phyloP scores from a whole-genome alignment of 2,797 vertebrate species.

The Falco naumanni region DNA sequence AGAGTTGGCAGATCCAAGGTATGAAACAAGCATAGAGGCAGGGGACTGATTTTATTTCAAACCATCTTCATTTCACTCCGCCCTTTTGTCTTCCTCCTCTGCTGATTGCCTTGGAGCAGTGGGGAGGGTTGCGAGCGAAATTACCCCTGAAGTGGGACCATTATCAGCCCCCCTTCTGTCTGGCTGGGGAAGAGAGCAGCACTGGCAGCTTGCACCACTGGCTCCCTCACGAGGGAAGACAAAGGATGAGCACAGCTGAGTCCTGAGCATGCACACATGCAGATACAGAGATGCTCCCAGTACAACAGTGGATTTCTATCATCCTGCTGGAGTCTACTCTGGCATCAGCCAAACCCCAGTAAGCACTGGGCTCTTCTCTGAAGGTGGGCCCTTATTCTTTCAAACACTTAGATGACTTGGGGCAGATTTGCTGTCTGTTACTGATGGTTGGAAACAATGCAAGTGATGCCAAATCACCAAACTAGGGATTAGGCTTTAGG shows the following conservation, averaged over 20 bases:
- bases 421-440: not conserved
- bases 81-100: not conserved
- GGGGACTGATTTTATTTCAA: slow-evolving; percentile 4
- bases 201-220: rapidly evolving
- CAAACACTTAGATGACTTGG: rapidly evolving
- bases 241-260: not conserved
- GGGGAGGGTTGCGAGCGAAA: not conserved
- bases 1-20: not conserved
- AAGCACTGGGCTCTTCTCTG: not conserved
- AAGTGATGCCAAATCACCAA: not conserved
- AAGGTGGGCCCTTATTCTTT: not conserved
- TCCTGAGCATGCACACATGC: rapidly evolving
- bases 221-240: not conserved
- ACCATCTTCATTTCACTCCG: not conserved
- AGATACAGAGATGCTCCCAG: not conserved
- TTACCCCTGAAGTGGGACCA: not conserved
- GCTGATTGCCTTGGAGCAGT: slow-evolving; percentile 1
- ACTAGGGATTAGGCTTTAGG: not conserved
- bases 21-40: not conserved
- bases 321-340: not conserved
- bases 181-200: not conserved
- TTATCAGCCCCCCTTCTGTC: not conserved
- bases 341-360: rapidly evolving
- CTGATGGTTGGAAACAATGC: rapidly evolving
- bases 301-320: rapidly evolving